phyloP scores from a whole-genome alignment of 2,113 vertebrate species.

The Pterocles orientalis region DNA sequence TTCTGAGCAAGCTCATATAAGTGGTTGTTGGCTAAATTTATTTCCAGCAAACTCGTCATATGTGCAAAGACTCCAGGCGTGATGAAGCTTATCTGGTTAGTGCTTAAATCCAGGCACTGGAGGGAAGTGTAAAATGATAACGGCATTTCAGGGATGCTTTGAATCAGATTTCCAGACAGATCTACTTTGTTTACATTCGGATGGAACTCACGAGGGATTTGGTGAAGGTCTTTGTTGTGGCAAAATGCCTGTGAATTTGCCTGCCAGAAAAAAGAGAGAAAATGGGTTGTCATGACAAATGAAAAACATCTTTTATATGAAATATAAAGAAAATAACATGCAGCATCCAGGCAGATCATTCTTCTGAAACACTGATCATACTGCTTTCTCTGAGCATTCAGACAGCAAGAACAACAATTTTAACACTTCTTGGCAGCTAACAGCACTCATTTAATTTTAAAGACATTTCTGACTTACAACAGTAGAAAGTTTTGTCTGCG shows the following conservation, averaged over 20 bases:
- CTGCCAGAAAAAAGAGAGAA: constrained; percentile 69
- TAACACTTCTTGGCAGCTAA: background rate
- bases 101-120: constrained; percentile 82
- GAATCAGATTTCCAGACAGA: constrained; percentile 86
- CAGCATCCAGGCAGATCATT: background rate
- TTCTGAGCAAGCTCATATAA: constrained; percentile 77
- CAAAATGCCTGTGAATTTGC: constrained; percentile 81
- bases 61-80: constrained; percentile 81
- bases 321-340: background rate
- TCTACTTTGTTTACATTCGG: constrained; percentile 79
- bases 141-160: constrained; percentile 77
- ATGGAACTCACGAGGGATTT: constrained; percentile 78
- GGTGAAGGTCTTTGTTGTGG: constrained; percentile 77
- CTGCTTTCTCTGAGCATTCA: background rate
- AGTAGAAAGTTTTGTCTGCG: background rate
- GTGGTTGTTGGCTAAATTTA: constrained; percentile 87
- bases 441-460: background rate
- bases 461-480: background rate
- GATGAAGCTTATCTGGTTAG: constrained; percentile 88
- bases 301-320: background rate
- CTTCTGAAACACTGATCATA: background rate
- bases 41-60: constrained; percentile 79
- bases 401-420: background rate
- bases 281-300: background rate
- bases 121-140: constrained; percentile 75